These are phyloP conservation scores for Drosophila demipolita DNA, from an alignment of 2,888 invertebrate species.

Conservation along the genomic window DNA sequence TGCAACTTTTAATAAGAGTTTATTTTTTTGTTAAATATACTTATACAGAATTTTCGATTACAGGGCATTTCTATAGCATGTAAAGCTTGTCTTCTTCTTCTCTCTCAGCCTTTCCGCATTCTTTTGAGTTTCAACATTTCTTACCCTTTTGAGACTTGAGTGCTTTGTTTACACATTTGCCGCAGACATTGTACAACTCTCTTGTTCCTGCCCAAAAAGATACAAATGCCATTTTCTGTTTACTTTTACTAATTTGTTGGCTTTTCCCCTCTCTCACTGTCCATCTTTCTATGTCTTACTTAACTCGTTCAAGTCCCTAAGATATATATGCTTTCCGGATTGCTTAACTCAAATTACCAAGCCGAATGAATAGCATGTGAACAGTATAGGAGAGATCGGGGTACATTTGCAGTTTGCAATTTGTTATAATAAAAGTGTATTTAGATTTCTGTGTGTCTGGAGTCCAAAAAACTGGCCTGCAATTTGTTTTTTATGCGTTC, in stretches of 20 bases:
- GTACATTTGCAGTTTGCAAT: constrained; percentile 37
- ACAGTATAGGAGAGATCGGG: neutral
- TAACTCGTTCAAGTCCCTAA: constrained; percentile 19
- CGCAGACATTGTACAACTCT: constrained; percentile 36
- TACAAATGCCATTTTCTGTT: constrained; percentile 48
- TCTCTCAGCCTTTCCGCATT: neutral
- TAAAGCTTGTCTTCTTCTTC: neutral
- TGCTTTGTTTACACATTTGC: constrained; percentile 41
- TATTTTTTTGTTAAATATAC: neutral
- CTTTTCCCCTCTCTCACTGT: neutral
- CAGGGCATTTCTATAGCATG: neutral
- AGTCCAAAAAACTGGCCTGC: constrained; percentile 42
- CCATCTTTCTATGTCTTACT: neutral
- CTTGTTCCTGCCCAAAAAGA: constrained; percentile 23
- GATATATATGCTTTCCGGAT: constrained; percentile 25
- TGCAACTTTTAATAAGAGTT: neutral
- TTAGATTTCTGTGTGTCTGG: constrained; percentile 15
- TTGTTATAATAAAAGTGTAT: constrained; percentile 54
- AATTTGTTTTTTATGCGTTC: constrained; percentile 58
- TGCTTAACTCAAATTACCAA: constrained; percentile 28
- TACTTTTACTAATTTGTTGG: constrained; percentile 55
- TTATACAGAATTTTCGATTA: neutral
- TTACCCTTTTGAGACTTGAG: constrained; percentile 7
- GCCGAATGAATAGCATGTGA: neutral
- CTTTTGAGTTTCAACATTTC: constrained; percentile 26